A percentile compares a stretch with the other conserved stretches of the same genome.
phyloP scores from a whole-genome alignment of 37 sponge, comb jelly and placozoan species.

The Theonella swinhoei region DNA sequence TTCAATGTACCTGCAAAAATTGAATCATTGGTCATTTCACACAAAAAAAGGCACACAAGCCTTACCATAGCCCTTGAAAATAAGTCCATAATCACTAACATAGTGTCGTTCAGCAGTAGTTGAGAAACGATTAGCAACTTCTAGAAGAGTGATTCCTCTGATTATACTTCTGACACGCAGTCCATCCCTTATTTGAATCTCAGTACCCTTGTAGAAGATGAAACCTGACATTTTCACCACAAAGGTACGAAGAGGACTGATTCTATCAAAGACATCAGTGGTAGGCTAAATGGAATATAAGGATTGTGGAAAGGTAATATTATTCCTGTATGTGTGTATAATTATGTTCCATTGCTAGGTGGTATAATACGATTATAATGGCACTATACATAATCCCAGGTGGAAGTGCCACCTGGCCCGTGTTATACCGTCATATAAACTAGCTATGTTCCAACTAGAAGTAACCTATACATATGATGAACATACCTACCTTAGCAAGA shows the following conservation, averaged over 20 bases:
- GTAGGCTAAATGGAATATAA: no score
- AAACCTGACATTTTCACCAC: neutral
- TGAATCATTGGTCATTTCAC: neutral
- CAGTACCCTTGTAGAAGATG: neutral
- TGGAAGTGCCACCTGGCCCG: no score
- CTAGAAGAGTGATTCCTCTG: neutral
- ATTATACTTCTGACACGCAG: neutral
- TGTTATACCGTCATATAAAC: no score
- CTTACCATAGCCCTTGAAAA: neutral
- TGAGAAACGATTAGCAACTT: neutral
- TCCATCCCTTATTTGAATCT: neutral
- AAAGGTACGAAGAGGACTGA: no score
- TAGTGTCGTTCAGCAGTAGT: neutral
- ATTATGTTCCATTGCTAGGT: no score
- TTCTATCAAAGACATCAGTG: no score
- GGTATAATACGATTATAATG: neutral
- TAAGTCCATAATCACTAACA: neutral
- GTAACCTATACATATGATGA: no score
- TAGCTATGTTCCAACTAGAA: no score
- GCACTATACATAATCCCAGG: neutral
- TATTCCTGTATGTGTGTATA: no score
- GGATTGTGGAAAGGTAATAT: no score
- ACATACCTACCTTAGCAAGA: neutral
- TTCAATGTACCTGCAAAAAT: neutral
- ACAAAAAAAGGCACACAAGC: neutral